These are phyloP conservation scores for Steinernema khuongi DNA, from an alignment of 1,140 invertebrate genomes.

Conservation along the genomic window DNA sequence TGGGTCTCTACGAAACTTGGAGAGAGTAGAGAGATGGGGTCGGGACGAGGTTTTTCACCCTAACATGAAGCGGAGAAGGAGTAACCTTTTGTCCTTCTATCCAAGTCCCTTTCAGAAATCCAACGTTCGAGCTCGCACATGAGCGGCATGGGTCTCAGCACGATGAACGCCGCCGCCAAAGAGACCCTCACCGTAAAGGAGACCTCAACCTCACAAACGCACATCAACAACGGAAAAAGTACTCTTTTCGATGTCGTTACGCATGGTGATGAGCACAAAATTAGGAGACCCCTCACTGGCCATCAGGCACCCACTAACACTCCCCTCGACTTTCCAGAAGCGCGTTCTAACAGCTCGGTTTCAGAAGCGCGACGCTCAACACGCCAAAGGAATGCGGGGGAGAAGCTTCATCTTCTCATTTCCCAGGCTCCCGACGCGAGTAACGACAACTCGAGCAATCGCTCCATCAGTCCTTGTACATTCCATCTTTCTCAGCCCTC, in stretches of 20 bases:
- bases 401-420: slow-evolving; percentile 36
- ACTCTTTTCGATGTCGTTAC: slow-evolving; percentile 17
- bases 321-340: too few relatives aligned
- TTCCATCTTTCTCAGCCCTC: slow-evolving; percentile 43
- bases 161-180: neutral
- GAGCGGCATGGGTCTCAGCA: slow-evolving; percentile 47
- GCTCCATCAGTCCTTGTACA: slow-evolving; percentile 35
- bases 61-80: too few relatives aligned
- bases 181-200: neutral
- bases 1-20: too few relatives aligned
- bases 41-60: too few relatives aligned
- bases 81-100: neutral
- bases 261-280: neutral
- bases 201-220: neutral
- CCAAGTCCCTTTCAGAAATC: slow-evolving; percentile 45
- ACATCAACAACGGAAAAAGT: slow-evolving; percentile 20
- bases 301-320: too few relatives aligned
- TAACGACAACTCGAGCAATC: slow-evolving; percentile 33
- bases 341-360: too few relatives aligned
- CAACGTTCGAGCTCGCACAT: slow-evolving; percentile 54
- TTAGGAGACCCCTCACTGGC: too few relatives aligned
- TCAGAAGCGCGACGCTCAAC: neutral
- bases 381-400: slow-evolving; percentile 4
- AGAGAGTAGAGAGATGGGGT: too few relatives aligned
- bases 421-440: slow-evolving; percentile 18